These are phyloP conservation scores for Mystacides longicornis DNA, from an alignment of 2,888 invertebrate species.

Conservation along the genomic window DNA sequence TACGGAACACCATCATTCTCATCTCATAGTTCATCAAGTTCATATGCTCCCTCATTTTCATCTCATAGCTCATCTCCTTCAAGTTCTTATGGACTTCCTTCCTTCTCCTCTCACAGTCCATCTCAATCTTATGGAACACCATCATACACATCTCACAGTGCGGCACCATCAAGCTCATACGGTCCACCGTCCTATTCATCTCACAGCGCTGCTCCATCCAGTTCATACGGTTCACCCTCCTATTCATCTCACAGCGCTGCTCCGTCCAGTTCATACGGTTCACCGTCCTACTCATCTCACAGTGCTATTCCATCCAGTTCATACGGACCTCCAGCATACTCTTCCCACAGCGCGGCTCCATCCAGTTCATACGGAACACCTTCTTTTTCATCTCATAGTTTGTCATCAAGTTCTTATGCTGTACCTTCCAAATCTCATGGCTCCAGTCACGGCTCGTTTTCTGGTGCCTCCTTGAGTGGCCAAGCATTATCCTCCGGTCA, in stretches of 20 bases:
- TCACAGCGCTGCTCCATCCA: slow-evolving; percentile 6
- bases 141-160: slow-evolving; percentile 3
- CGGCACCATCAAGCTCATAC: slow-evolving; percentile 2
- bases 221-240: slow-evolving; percentile 5
- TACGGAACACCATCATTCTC: slow-evolving; percentile 13
- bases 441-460: not conserved
- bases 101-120: slow-evolving; percentile 5
- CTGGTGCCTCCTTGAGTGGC: not conserved
- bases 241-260: slow-evolving; percentile 8
- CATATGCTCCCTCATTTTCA: slow-evolving; percentile 12
- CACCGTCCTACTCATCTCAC: not conserved
- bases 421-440: not conserved
- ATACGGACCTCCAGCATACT: not conserved
- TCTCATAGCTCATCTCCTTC: slow-evolving; percentile 21
- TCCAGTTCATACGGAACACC: slow-evolving; percentile 17
- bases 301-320: slow-evolving; percentile 22
- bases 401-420: slow-evolving; percentile 35
- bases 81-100: not conserved
- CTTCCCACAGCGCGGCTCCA: not conserved
- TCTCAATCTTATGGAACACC: not conserved
- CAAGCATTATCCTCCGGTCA: not conserved
- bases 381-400: slow-evolving; percentile 11
- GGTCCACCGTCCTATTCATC: not conserved
- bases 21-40: slow-evolving; percentile 7
- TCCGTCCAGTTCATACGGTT: slow-evolving; percentile 3